Evolutionary conservation across 2,113 vertebrate genomes (phyloP).

Genomic region (Orthonyx spaldingii): DNA sequence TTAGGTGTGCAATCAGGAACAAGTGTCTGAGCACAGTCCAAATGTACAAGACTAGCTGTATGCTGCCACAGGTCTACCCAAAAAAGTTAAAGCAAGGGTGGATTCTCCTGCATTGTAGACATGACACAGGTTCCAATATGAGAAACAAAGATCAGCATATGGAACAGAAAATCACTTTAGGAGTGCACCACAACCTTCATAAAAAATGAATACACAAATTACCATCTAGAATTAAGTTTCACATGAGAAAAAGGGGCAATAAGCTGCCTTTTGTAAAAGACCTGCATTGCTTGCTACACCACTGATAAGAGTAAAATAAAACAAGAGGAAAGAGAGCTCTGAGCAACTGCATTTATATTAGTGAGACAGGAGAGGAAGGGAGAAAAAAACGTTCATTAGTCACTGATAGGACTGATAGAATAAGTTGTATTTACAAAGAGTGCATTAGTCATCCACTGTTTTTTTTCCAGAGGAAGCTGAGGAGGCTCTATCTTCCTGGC

Average conservation of each 20-base stretch:
- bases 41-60: neutral
- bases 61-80: neutral
- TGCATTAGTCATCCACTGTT: constrained; percentile 24
- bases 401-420: constrained; percentile 27
- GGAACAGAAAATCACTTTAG: neutral
- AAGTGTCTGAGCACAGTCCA: neutral
- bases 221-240: neutral
- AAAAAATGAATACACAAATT: neutral
- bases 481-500: neutral
- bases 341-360: neutral
- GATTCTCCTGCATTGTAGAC: neutral
- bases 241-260: neutral
- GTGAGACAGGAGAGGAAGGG: neutral
- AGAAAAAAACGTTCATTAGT: neutral
- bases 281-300: neutral
- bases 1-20: neutral
- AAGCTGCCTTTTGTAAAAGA: neutral
- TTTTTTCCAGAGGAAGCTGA: neutral
- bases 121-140: neutral
- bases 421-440: constrained; percentile 37
- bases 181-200: neutral
- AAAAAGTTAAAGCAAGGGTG: neutral
- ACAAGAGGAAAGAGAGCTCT: neutral
- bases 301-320: neutral
- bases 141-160: neutral